These are phyloP conservation scores for Argentina silus DNA, from an alignment of 2,797 vertebrate genomes.

Conservation along the genomic window DNA sequence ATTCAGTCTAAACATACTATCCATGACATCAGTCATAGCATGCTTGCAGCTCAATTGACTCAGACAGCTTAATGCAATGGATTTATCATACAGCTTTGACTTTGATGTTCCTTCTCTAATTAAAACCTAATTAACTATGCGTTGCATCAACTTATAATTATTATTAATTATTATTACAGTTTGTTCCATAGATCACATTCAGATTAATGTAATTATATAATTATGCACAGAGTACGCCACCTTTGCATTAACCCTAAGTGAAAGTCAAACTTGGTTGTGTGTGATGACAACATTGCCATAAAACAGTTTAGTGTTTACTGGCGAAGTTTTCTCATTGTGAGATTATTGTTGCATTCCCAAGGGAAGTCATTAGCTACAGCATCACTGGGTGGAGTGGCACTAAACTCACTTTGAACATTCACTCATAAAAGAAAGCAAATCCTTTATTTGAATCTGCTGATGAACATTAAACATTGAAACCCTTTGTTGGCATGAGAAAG, in stretches of 20 bases:
- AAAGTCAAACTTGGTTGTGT: background rate
- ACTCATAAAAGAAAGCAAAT: constrained; percentile 29
- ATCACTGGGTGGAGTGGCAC: constrained; percentile 45
- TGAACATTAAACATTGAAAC: constrained; percentile 7
- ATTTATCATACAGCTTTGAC: too few relatives aligned
- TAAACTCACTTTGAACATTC: constrained; percentile 47
- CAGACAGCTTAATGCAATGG: too few relatives aligned
- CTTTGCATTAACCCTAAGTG: background rate
- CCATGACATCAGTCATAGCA: too few relatives aligned
- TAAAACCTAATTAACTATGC: too few relatives aligned
- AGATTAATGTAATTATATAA: too few relatives aligned
- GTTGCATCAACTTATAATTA: too few relatives aligned
- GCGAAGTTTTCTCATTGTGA: constrained; percentile 21
- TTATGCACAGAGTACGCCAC: too few relatives aligned
- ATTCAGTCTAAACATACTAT: too few relatives aligned
- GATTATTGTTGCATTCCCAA: constrained; percentile 49
- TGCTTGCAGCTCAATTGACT: too few relatives aligned
- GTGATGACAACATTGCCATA: background rate
- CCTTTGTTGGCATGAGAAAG: constrained; percentile 5
- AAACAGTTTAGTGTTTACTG: background rate
- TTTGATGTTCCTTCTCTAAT: too few relatives aligned
- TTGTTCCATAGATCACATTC: too few relatives aligned
- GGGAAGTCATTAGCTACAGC: constrained; percentile 52
- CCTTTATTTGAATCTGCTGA: constrained; percentile 15
- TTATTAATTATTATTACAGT: too few relatives aligned